Base-by-base conservation (phyloP, 2,888 invertebrate species). In the Drosophila colorata region DNA sequence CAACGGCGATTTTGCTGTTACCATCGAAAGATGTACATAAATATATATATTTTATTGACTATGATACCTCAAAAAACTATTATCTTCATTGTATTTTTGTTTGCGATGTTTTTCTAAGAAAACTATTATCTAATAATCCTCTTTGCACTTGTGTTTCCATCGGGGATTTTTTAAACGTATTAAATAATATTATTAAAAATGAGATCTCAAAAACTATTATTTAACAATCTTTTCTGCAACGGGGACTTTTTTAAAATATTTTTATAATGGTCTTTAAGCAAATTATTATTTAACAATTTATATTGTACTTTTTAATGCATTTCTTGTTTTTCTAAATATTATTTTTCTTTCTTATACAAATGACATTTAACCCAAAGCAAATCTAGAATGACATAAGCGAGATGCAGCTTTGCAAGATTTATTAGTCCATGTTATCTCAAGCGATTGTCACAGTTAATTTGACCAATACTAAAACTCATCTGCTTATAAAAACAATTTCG, bases 361-460 rank as follows among this genome's bases (percentile, higher is more conserved):
- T 51, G 48, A 13, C 60, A 28, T 11, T n/a, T 31, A 14, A 25
- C 0, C 8, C 9, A 31, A 4, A 35, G 9, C 0, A 48, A 35
- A 37, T 18, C 31, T 13, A n/a, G 13, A 6, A 3, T n/a, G 43
- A 43, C 40, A 40, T 5, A 23, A 31, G n/a, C 16, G 14, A 35
- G 44, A 5, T 14, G 43, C 28, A 44, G 43, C 33, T 18, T 14
- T 2, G 23, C 0, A 9, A 44, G 61, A 58, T 76, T 73, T 59
- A 61, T 73, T 14, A 16, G 4, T 41, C 8, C 9, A 18, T 33
- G 8, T 46, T 61, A 65, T 78, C 73, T 61, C 28, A 72, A 67
- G 14, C 38, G 64, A 16, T 38, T 70, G 78, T 70, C 66, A 49
- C 57, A 55, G 48, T 63, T 25, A 43, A 60, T 72, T 69, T 53